Evolutionary conservation across 2,797 vertebrate genomes (phyloP).

Genomic region (Geotrypetes seraphini): DNA sequence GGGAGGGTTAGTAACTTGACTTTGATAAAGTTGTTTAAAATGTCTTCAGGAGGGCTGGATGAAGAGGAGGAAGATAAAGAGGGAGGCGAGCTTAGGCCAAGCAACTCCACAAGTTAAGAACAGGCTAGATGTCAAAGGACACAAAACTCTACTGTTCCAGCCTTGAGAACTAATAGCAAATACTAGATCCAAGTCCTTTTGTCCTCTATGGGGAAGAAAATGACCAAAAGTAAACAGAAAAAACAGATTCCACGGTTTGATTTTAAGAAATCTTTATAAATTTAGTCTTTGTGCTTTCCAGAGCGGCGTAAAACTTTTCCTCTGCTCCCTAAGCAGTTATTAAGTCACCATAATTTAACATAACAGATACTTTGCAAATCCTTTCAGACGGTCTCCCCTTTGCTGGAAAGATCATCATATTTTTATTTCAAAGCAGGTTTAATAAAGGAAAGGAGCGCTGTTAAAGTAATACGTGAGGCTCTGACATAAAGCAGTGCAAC

Average conservation of each 20-base stretch:
- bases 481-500: conserved; percentile 92
- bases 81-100: conserved; percentile 17
- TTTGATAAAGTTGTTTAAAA: conserved; percentile 48
- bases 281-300: conserved; percentile 41
- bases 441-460: conserved; percentile 77
- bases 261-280: conserved; percentile 37
- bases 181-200: no score
- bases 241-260: no score
- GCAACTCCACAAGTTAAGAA: no score
- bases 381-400: conserved; percentile 63
- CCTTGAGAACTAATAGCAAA: no score
- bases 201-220: no score
- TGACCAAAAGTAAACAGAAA: no score
- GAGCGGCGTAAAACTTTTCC: conserved; percentile 60
- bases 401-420: conserved; percentile 76
- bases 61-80: conserved; percentile 35
- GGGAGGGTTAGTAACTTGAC: conserved; percentile 31
- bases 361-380: conserved; percentile 79
- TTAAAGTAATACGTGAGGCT: conserved; percentile 80
- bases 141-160: no score
- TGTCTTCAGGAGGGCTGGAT: conserved; percentile 48
- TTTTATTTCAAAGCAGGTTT: conserved; percentile 73
- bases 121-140: no score
- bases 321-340: conserved; percentile 63
- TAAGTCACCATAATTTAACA: conserved; percentile 74